phyloP scores from a whole-genome alignment of 2,797 vertebrate genomes.

The Anisognathus igniventris region DNA sequence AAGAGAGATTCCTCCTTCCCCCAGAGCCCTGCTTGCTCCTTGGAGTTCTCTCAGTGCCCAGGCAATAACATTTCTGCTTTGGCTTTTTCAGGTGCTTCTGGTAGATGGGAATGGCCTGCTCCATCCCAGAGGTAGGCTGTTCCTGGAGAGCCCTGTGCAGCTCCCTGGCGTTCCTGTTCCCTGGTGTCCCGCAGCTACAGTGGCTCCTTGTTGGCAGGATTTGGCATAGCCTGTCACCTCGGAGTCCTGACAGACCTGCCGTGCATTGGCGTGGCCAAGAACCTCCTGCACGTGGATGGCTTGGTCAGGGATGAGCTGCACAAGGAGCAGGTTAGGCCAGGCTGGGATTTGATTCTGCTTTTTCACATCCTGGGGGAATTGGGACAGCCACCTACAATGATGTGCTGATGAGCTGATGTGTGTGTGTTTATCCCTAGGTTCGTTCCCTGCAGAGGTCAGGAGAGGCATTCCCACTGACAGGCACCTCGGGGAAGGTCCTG shows the following conservation, averaged over 20 bases:
- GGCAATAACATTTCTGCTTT: not conserved
- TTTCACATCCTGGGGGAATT: not conserved
- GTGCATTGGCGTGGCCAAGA: constrained; percentile 92
- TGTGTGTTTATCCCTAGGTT: constrained; percentile 42
- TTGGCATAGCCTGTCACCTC: constrained; percentile 91
- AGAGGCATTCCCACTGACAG: constrained; percentile 83
- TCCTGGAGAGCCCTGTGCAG: not conserved
- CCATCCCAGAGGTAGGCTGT: constrained; percentile 84
- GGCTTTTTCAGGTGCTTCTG: constrained; percentile 82
- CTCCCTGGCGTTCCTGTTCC: not conserved
- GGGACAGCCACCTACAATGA: rapidly evolving
- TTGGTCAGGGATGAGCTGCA: constrained; percentile 80
- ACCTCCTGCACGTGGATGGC: constrained; percentile 89
- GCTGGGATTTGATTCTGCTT: not conserved
- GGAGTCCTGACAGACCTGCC: constrained; percentile 87
- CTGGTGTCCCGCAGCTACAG: not conserved
- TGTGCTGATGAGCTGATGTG: not conserved
- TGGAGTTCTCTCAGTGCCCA: not conserved
- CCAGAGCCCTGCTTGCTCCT: not conserved
- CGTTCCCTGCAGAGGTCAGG: constrained; percentile 78
- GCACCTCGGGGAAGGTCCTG: constrained; percentile 79
- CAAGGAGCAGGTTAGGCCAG: constrained; percentile 80
- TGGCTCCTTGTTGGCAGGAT: constrained; percentile 73
- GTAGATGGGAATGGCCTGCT: constrained; percentile 93
- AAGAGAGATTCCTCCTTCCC: not conserved